Conservation (phyloP, 2,113 vertebrate genomes). For the Balaeniceps rex region DNA sequence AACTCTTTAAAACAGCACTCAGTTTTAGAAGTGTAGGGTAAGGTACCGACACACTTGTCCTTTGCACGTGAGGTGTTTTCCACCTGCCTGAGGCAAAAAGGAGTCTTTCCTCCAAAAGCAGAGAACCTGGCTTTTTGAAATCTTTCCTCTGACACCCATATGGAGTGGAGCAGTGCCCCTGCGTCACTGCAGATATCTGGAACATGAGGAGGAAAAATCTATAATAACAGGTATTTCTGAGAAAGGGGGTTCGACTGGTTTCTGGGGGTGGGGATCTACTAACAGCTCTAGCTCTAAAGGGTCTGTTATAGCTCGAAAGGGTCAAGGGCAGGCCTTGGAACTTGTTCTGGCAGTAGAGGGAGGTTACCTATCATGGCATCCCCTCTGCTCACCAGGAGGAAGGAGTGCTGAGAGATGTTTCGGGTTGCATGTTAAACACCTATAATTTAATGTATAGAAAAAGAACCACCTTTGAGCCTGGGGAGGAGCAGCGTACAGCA, state of each 20-base stretch:
- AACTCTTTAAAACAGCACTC: background rate
- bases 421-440: background rate
- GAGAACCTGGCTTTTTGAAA: background rate
- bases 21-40: fast-evolving
- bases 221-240: background rate
- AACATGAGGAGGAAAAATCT: background rate
- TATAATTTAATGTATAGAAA: background rate
- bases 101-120: background rate
- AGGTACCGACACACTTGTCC: fast-evolving
- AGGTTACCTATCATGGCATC: background rate
- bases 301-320: background rate
- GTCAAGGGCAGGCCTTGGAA: background rate
- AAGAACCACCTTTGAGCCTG: background rate
- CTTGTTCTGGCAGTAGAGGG: background rate
- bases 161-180: fast-evolving
- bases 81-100: fast-evolving
- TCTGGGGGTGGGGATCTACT: background rate
- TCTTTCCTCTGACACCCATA: background rate
- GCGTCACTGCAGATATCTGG: background rate
- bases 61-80: background rate
- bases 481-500: background rate
- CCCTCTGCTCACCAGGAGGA: background rate
- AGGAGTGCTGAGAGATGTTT: background rate
- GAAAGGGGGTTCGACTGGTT: background rate
- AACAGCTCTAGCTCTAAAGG: background rate